Evolutionary conservation across 2,797 vertebrate species (phyloP).

Genomic region (Danionella dracula): DNA sequence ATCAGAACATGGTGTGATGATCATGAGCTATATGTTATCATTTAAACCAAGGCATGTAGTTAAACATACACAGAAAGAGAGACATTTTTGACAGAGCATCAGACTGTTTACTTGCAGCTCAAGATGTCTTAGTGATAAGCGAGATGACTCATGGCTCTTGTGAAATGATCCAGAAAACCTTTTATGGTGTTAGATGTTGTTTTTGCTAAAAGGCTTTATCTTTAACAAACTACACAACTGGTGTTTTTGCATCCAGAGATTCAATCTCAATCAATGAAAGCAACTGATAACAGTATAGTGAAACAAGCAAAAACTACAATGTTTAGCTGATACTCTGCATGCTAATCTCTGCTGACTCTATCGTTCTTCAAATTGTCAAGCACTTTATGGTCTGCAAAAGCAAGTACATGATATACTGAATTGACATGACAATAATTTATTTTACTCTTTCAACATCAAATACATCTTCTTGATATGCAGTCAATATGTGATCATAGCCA

Average conservation of each 20-base stretch:
- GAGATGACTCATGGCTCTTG: constrained; percentile 17
- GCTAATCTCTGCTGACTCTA: too few relatives aligned
- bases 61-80: background rate
- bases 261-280: background rate
- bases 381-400: background rate
- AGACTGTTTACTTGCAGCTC: constrained; percentile 25
- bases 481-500: background rate
- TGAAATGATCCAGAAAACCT: constrained; percentile 17
- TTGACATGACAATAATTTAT: background rate
- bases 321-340: too few relatives aligned
- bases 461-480: background rate
- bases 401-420: background rate
- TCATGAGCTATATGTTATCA: too few relatives aligned
- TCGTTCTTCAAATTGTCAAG: too few relatives aligned
- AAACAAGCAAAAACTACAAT: too few relatives aligned
- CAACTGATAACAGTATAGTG: background rate
- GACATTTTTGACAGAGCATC: background rate
- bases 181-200: constrained; percentile 3
- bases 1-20: too few relatives aligned
- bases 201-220: constrained; percentile 20
- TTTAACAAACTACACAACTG: too few relatives aligned
- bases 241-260: background rate
- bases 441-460: background rate
- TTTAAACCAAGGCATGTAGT: constrained; percentile 1
- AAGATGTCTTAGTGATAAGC: constrained; percentile 26